A percentile compares a stretch with the other conserved stretches of the same genome.
phyloP scores from a whole-genome alignment of 1,140 invertebrate genomes.

The Adelges cooleyi region DNA sequence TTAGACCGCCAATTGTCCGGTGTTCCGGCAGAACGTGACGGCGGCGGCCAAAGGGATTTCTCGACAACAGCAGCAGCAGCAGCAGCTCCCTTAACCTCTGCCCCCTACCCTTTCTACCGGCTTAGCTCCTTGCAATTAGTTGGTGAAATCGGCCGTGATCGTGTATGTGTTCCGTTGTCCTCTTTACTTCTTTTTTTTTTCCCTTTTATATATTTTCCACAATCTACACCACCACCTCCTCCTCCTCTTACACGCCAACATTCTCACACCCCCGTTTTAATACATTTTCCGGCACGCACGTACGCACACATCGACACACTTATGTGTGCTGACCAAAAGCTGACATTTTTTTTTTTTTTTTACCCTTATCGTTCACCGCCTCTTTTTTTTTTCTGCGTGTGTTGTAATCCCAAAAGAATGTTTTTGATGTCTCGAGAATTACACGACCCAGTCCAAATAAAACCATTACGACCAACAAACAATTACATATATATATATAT shows the following conservation, averaged over 20 bases:
- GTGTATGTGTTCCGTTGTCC: constrained; percentile 2
- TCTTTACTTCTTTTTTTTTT: constrained; percentile 14
- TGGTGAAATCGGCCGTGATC: constrained; percentile 21
- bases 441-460: too few species aligned
- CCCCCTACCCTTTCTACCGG: not conserved
- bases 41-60: constrained; percentile 14
- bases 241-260: too few species aligned
- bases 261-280: constrained; percentile 8
- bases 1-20: constrained; percentile 17
- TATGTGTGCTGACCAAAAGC: too few species aligned
- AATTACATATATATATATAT: too few species aligned
- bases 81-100: too few species aligned
- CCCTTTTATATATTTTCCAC: not conserved
- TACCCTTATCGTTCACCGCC: too few species aligned
- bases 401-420: too few species aligned
- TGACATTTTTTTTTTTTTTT: too few species aligned
- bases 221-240: too few species aligned
- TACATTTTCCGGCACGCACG: constrained; percentile 1
- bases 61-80: not conserved
- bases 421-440: too few species aligned
- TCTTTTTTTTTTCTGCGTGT: too few species aligned
- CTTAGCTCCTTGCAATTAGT: constrained; percentile 21
- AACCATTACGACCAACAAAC: too few species aligned
- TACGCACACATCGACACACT: not conserved
- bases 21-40: constrained; percentile 8